These are phyloP conservation scores for Mnemiopsis leidyi DNA, from an alignment of 37 sponge, comb jelly and placozoan genomes.

Conservation along the genomic window DNA sequence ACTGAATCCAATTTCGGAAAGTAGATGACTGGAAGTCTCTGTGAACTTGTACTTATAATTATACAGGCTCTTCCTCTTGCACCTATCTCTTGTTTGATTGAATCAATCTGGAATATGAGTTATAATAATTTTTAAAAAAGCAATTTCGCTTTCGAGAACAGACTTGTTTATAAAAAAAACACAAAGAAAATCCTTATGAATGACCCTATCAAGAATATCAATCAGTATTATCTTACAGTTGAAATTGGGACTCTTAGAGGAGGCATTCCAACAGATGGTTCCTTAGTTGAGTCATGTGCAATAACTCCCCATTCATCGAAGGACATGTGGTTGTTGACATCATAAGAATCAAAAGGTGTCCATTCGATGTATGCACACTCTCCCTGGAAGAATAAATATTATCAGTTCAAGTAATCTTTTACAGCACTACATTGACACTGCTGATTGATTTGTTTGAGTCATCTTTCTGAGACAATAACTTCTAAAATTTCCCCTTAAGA, in stretches of 20 bases:
- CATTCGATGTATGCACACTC: conserved; percentile 31
- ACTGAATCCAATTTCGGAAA: conserved; percentile 50
- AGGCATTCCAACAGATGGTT: neutral
- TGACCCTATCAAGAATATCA: too few relatives aligned
- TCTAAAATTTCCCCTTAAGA: too few relatives aligned
- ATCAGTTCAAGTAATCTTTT: too few relatives aligned
- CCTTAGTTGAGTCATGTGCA: neutral
- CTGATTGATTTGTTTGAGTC: too few relatives aligned
- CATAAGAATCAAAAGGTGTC: conserved; percentile 34
- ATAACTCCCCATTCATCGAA: conserved; percentile 59
- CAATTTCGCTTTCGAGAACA: too few relatives aligned
- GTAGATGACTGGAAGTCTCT: neutral
- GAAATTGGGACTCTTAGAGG: neutral
- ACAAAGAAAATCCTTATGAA: neutral
- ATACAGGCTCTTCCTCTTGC: conserved; percentile 18
- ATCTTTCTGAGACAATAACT: too few relatives aligned
- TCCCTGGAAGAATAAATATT: neutral
- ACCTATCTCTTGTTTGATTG: conserved; percentile 23
- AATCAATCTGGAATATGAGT: conserved; percentile 46
- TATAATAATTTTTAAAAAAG: neutral
- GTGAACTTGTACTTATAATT: neutral
- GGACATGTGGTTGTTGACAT: conserved; percentile 53
- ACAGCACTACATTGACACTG: too few relatives aligned
- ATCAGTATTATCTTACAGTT: neutral
- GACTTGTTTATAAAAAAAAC: neutral